Evolutionary conservation across 2,888 invertebrate genomes (phyloP), one percentile per base, ranked within the genome.

Genomic region (Rhodophaea formosa): DNA sequence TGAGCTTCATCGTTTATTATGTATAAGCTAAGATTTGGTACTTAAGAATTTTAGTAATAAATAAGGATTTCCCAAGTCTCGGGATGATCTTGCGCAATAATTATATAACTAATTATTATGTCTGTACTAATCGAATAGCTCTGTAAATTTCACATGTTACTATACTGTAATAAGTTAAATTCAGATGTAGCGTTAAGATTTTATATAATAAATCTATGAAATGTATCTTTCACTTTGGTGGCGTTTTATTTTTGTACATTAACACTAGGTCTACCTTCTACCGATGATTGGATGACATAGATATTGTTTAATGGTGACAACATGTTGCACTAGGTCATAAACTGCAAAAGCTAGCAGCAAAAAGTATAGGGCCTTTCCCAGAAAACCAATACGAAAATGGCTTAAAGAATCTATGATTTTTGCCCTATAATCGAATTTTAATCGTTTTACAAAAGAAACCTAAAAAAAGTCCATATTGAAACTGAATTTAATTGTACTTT

Each of bases 191-290:
- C 72, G 73, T 79, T 90, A 91, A 91, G 91, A 87, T 90, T 91
- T 91, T 91, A 88, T 91, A 91, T 89, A 91, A 90, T 91, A 91
- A 91, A 91, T 88, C 82, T 87, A 88, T 89, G 82, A 89, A 91
- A 90, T 88, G 88, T 89, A 90, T 77, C 82, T 83, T 84, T 82
- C 80, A 83, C 70, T 71, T 68, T 74, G 64, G 66, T 71, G 62
- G 71, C 63, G 75, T 80, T 86, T 86, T 67, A 80, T 81, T 85
- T 75, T 29, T 1, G 3, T 45, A 1, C 17, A 54, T 23, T 6
- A 29, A 23, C 23, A 23, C n/a, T n/a, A n/a, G n/a, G n/a, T n/a
- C n/a, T 23, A 23, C 2, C 5, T 23, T 5, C 5, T 23, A 23
- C 23, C 23, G 23, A 23, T n/a, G n/a, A n/a, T n/a, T n/a, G n/a